Percentiles rank a stretch among this genome's conserved stretches.
phyloP scores from a whole-genome alignment of 2,888 invertebrate genomes.

The Azorinus chamasolen region DNA sequence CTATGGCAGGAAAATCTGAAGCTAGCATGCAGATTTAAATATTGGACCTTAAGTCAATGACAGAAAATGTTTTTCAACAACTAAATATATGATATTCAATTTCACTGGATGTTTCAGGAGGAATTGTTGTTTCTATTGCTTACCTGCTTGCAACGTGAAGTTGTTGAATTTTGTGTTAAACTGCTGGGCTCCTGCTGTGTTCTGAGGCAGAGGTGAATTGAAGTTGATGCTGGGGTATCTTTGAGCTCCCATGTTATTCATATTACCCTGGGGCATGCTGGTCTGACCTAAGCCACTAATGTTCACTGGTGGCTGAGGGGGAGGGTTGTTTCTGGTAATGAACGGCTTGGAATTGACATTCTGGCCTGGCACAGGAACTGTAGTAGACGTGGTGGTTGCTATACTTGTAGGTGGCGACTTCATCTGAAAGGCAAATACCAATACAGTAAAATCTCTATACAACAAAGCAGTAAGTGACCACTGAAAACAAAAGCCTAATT shows the following conservation, averaged over 20 bases:
- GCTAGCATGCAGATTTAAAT: no score
- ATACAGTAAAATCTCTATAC: no score
- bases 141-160: constrained; percentile 41
- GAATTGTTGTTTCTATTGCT: no score
- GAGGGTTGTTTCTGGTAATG: constrained; percentile 64
- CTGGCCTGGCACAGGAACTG: constrained; percentile 66
- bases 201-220: constrained; percentile 38
- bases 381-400: constrained; percentile 4
- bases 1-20: no score
- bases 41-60: no score
- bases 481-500: no score
- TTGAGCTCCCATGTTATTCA: constrained; percentile 29
- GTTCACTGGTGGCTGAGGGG: constrained; percentile 28
- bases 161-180: constrained; percentile 52
- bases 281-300: not conserved
- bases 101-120: no score
- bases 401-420: constrained; percentile 72
- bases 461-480: no score
- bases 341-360: constrained; percentile 73
- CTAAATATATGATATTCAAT: no score
- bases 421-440: constrained; percentile 57
- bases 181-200: constrained; percentile 43
- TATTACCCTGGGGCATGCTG: constrained; percentile 15
- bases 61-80: no score
- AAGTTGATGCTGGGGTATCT: constrained; percentile 63